phyloP scores from a whole-genome alignment of 2,888 invertebrate genomes.

The Papilio gigon region DNA sequence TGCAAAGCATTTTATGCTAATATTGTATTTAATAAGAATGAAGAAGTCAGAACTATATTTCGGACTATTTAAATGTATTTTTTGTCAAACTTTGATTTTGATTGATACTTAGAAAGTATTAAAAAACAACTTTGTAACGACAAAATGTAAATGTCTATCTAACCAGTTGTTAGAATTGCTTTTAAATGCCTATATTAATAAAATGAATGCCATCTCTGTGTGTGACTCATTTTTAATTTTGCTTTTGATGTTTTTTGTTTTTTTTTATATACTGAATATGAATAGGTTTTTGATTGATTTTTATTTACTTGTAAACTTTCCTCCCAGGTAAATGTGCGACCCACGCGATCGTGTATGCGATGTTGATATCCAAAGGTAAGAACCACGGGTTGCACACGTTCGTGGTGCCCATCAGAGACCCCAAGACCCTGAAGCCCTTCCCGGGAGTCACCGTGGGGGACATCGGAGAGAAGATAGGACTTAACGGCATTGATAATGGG shows the following conservation, averaged over 20 bases:
- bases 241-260: no score
- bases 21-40: neutral
- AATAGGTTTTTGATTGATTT: neutral
- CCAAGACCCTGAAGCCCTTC: conserved; percentile 85
- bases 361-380: conserved; percentile 89
- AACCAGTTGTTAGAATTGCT: no score
- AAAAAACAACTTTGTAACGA: no score
- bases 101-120: neutral
- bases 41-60: neutral
- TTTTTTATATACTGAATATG: no score
- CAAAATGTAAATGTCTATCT: no score
- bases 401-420: conserved; percentile 92
- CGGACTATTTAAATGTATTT: neutral
- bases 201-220: no score
- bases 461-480: conserved; percentile 94
- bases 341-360: conserved; percentile 94
- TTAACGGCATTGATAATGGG: conserved; percentile 98
- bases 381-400: conserved; percentile 95
- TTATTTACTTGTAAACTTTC: neutral
- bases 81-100: neutral
- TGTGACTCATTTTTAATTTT: no score
- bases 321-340: conserved; percentile 89
- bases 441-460: conserved; percentile 94
- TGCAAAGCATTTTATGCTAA: neutral
- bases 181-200: no score